phyloP scores from a whole-genome alignment of 2,797 vertebrate genomes.

The Sciaenops ocellatus region DNA sequence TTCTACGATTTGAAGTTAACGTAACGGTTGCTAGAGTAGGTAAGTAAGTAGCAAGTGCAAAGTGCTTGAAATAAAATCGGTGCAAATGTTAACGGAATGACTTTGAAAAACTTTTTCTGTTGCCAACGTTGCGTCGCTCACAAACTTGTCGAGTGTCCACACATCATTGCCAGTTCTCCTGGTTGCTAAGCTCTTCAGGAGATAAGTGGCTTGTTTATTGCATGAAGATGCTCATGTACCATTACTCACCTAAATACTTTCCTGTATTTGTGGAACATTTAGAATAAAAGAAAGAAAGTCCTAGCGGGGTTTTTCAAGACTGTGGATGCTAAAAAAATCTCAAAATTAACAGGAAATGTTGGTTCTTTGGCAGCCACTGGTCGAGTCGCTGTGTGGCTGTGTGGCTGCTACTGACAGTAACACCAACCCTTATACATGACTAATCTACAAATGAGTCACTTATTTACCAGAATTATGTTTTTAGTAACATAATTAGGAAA shows the following conservation, averaged over 20 bases:
- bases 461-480: neutral
- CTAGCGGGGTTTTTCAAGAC: too few species aligned
- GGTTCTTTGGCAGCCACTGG: neutral
- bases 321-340: neutral
- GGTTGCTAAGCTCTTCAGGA: neutral
- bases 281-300: neutral
- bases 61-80: neutral
- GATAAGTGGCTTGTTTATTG: conserved; percentile 18
- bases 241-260: neutral
- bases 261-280: neutral
- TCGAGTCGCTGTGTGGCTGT: neutral
- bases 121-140: neutral
- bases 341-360: neutral
- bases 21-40: neutral
- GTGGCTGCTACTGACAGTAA: neutral
- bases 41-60: neutral
- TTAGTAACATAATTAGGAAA: neutral
- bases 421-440: neutral
- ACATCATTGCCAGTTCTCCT: neutral
- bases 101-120: neutral
- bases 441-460: neutral
- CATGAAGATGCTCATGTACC: neutral
- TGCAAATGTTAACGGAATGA: neutral
- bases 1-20: neutral
- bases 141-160: neutral